Evolutionary conservation across 2,797 vertebrate genomes (phyloP), one percentile per base, ranked within the genome.

Genomic region (Varecia variegata): DNA sequence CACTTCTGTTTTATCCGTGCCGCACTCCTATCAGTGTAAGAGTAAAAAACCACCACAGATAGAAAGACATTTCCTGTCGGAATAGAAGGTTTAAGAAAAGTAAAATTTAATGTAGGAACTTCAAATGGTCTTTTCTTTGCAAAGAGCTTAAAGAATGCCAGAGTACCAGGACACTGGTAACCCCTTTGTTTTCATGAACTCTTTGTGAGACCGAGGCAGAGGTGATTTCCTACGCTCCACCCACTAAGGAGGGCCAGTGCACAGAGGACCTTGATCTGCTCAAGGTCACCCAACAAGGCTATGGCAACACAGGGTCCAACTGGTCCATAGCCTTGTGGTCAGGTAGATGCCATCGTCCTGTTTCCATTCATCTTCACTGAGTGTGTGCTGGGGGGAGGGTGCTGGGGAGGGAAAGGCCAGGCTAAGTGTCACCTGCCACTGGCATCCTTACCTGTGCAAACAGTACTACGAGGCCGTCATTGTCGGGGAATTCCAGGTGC

Each of bases 371-470:
- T 32, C 52, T 32, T 62, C 32, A 21, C 67, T 14, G 17, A 4
- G 18, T 1, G 4, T 0, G 17, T 3, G 56, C 21, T 17, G 43
- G 35, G 70, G 9, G 18, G 27, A n/a, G 3, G 30, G 30, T 1
- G 0, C 0, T 76, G 4, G 79, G 35, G 13, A 17, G 17, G 45
- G 56, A 45, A 38, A 60, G 58, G 77, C 54, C 12, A 35, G 20
- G 4, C 5, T 0, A 87, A 68, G 10, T 54, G 67, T 38, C 35
- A 82, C 52, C 13, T 0, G 23, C 3, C 10, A 47, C 93, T 56
- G 11, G 10, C 40, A 27, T 50, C 92, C 98, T 98, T 98, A 99
- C 99, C 99, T 99, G 99, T 71, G 99, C 99, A 97, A 99, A 99
- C 68, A 99, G 99, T 23, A 97, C 98, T 70, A 99, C 98, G 84